Evolutionary conservation across 2,888 invertebrate genomes (phyloP), one percentile per base, ranked within the genome.

Genomic region (Drosophila kanekoi): DNA sequence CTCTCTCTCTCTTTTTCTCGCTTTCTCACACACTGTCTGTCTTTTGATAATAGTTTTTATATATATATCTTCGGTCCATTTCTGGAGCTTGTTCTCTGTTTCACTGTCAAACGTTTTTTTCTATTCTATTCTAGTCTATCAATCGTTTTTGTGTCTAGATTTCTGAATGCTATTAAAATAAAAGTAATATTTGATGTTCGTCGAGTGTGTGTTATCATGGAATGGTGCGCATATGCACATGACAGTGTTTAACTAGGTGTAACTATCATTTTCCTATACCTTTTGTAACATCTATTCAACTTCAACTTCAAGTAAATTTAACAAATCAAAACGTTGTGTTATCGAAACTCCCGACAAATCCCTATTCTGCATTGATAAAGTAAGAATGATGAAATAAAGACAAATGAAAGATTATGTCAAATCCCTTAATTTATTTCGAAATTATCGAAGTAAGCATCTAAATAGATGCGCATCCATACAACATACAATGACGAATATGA

Each of bases 101-200:
- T 65, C 23, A 52, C 23, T 57, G 35, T 44, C 54, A 28, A 32
- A 44, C 20, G 37, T 51, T 44, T 18, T 16, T n/a, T n/a, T n/a
- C n/a, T n/a, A n/a, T n/a, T n/a, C n/a, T 18, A 33, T 47, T 37
- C 51, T 35, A 57, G 33, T 56, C 37, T 49, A 20, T 56, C 11
- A 14, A 32, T 16, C 6, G 18, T 43, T 18, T 51, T 32, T 43
- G 56, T 67, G 35, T 47, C 40, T 64, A 52, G 45, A 44, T 20
- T 44, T 8, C 23, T 43, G 57, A 71, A 71, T 70, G 58, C 40
- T 54, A 54, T 14, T 37, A 40, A 38, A 18, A 57, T 37, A 51
- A 65, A 41, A 28, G 8, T 54, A 28, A 38, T 44, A 23, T n/a
- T 40, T 37, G 28, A 35, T 65, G 16, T 49, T 40, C 41, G 40